Conservation (phyloP, 2,797 vertebrate species). For the Tragelaphus oryx region DNA sequence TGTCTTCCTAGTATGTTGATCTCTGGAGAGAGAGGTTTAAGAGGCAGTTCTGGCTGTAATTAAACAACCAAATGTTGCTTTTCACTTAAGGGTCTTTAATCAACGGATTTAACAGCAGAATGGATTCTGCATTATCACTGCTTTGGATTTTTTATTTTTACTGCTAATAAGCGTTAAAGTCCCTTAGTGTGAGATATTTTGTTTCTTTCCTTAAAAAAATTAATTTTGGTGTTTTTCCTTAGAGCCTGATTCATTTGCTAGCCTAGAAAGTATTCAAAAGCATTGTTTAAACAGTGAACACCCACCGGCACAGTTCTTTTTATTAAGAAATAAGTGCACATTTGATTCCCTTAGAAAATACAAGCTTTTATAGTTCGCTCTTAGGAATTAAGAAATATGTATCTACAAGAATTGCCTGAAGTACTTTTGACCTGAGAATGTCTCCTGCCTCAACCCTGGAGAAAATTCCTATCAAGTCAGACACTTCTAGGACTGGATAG, state of each 20-base stretch:
- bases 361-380: not conserved
- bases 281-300: not conserved
- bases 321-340: not conserved
- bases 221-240: constrained; percentile 65
- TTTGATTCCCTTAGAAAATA: not conserved
- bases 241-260: constrained; percentile 57
- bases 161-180: constrained; percentile 47
- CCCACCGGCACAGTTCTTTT: constrained; percentile 54
- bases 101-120: constrained; percentile 57
- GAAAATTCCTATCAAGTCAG: not conserved
- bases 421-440: not conserved
- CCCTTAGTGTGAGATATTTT: constrained; percentile 61
- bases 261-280: constrained; percentile 27
- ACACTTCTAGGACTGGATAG: not conserved
- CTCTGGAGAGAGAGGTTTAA: not conserved
- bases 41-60: constrained; percentile 54
- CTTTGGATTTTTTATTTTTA: constrained; percentile 7
- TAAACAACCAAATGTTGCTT: constrained; percentile 43
- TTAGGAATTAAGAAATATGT: not conserved
- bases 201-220: constrained; percentile 69
- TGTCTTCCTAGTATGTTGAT: not conserved
- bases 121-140: not conserved
- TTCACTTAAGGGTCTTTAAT: constrained; percentile 68
- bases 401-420: not conserved
- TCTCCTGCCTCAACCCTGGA: not conserved